Evolutionary conservation across 2,888 invertebrate genomes (phyloP).

Genomic region (Thecocarcelia acutangulata): DNA sequence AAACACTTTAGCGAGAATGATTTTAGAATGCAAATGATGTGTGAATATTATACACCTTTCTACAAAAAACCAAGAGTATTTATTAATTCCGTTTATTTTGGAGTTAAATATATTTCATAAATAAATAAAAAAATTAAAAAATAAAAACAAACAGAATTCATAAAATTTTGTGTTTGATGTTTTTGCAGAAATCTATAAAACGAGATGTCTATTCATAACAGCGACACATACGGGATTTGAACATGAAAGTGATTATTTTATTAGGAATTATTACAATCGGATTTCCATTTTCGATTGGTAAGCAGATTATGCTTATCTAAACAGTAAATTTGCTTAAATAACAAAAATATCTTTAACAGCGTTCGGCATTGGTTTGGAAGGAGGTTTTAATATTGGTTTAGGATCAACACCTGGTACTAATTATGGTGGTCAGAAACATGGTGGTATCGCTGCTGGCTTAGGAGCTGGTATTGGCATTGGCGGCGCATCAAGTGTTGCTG

Average conservation of each 20-base stretch:
- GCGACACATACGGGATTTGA: slow-evolving; percentile 61
- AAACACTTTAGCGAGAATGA: too few relatives aligned
- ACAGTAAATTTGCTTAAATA: neutral
- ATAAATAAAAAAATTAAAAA: slow-evolving; percentile 32
- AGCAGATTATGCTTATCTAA: neutral
- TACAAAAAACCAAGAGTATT: neutral
- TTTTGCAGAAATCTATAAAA: slow-evolving; percentile 69
- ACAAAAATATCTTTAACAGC: slow-evolving; percentile 36
- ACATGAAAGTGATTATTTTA: slow-evolving; percentile 65
- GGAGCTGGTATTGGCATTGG: neutral
- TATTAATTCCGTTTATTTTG: slow-evolving; percentile 27
- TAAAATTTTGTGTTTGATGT: slow-evolving; percentile 9
- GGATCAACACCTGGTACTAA: slow-evolving; percentile 19
- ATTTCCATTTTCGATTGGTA: slow-evolving; percentile 63
- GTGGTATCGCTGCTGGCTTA: slow-evolving; percentile 7
- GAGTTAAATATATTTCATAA: neutral
- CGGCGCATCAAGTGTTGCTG: neutral
- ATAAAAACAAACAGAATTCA: slow-evolving; percentile 22
- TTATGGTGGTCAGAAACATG: slow-evolving; percentile 8
- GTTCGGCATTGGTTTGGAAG: slow-evolving; percentile 52
- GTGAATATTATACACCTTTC: too few relatives aligned
- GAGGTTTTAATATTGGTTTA: slow-evolving; percentile 43
- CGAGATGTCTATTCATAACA: slow-evolving; percentile 26
- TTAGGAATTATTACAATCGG: slow-evolving; percentile 59
- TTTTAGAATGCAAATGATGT: too few relatives aligned